phyloP scores from a whole-genome alignment of 2,113 vertebrate species.

The Butorides virescens region DNA sequence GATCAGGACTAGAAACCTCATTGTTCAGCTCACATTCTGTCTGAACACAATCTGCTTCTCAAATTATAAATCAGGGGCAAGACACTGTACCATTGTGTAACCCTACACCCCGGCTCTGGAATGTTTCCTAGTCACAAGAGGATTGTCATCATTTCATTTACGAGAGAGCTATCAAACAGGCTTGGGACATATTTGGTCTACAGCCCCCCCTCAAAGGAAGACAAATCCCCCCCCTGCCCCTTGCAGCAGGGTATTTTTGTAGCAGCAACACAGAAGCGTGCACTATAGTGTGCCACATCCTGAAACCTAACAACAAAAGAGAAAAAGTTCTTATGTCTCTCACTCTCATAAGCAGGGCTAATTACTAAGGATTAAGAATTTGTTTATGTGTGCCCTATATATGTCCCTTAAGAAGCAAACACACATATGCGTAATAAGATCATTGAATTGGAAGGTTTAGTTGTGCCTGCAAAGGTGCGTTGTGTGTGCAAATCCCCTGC shows the following conservation, averaged over 20 bases:
- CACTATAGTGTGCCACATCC: not conserved
- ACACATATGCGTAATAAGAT: not conserved
- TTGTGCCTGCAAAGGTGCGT: not conserved
- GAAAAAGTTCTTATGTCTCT: not conserved
- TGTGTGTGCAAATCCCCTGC: not conserved
- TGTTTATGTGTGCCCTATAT: not conserved
- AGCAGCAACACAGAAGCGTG: not conserved
- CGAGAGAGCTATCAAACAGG: slow-evolving; percentile 22
- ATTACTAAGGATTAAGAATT: not conserved
- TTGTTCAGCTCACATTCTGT: slow-evolving; percentile 61
- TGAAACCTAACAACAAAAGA: not conserved
- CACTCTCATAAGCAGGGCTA: not conserved
- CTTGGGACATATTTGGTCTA: slow-evolving; percentile 38
- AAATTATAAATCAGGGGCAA: slow-evolving; percentile 69
- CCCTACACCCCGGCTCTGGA: slow-evolving; percentile 54
- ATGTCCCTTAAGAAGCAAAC: not conserved
- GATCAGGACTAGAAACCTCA: slow-evolving; percentile 62
- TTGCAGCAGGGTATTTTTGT: not conserved
- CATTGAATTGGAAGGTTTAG: not conserved
- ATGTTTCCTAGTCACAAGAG: slow-evolving; percentile 65
- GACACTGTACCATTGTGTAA: slow-evolving; percentile 70
- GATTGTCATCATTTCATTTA: slow-evolving; percentile 67
- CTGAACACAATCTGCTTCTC: slow-evolving; percentile 63
- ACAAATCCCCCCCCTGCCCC: not conserved
- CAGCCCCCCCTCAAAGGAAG: not conserved